These are phyloP conservation scores for Champsocephalus esox DNA, from an alignment of 2,797 vertebrate species.

Conservation along the genomic window DNA sequence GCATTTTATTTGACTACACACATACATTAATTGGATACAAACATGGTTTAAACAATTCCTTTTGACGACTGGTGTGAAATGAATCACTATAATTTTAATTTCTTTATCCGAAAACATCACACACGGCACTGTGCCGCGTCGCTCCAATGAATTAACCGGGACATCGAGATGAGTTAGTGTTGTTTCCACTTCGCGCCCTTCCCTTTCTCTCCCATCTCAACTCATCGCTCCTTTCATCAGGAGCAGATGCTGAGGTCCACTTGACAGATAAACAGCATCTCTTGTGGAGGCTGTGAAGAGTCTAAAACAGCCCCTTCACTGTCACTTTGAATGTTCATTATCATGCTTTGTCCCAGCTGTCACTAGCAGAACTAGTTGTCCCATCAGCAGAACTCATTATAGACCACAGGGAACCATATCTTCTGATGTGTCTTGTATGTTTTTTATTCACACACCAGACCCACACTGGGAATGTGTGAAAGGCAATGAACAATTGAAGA, in stretches of 20 bases:
- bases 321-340: slow-evolving; percentile 72
- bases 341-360: slow-evolving; percentile 53
- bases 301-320: slow-evolving; percentile 65
- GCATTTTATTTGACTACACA: slow-evolving; percentile 25
- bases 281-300: slow-evolving; percentile 61
- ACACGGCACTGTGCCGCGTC: slow-evolving; percentile 21
- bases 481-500: background rate
- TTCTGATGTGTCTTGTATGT: background rate
- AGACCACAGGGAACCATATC: slow-evolving; percentile 25
- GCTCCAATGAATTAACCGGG: slow-evolving; percentile 48
- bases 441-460: background rate
- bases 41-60: slow-evolving; percentile 24
- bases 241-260: slow-evolving; percentile 77
- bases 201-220: slow-evolving; percentile 45
- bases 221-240: slow-evolving; percentile 67
- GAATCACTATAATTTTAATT: slow-evolving; percentile 34
- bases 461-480: background rate
- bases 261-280: slow-evolving; percentile 71
- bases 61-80: slow-evolving; percentile 37
- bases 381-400: slow-evolving; percentile 46
- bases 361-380: slow-evolving; percentile 56
- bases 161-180: slow-evolving; percentile 56
- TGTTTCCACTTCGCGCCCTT: slow-evolving; percentile 45
- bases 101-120: slow-evolving; percentile 35
- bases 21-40: slow-evolving; percentile 39